phyloP scores from a whole-genome alignment of 2,113 vertebrate species.

The Mandrillus leucophaeus region DNA sequence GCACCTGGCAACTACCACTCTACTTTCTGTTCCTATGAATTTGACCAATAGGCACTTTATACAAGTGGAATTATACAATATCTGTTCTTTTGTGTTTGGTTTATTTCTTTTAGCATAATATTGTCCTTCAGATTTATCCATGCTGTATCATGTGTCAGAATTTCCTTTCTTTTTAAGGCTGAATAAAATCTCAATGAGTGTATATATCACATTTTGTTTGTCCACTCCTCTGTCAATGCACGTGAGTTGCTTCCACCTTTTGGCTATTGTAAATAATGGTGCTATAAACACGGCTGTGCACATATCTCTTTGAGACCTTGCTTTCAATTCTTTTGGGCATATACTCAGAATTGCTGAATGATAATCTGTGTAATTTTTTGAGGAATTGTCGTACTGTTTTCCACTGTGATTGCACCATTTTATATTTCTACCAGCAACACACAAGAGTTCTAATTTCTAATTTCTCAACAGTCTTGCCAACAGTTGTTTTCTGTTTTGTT shows the following conservation, averaged over 20 bases:
- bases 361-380: not conserved
- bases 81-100: not conserved
- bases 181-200: not conserved
- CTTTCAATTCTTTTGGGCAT: not conserved
- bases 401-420: not conserved
- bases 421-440: not conserved
- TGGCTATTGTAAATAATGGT: not conserved
- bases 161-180: not conserved
- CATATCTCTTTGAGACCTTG: not conserved
- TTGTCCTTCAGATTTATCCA: not conserved
- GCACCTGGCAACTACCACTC: not conserved
- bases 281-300: not conserved
- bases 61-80: not conserved
- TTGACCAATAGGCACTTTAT: not conserved
- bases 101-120: slow-evolving; percentile 16
- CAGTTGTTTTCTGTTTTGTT: not conserved
- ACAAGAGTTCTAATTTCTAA: not conserved
- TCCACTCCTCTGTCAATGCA: not conserved
- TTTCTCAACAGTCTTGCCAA: not conserved
- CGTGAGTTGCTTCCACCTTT: not conserved
- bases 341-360: not conserved
- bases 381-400: not conserved
- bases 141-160: not conserved
- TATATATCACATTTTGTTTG: not conserved
- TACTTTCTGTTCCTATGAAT: not conserved